Conservation (phyloP, 1,140 invertebrate genomes). For the Drosophila paulistorum region DNA sequence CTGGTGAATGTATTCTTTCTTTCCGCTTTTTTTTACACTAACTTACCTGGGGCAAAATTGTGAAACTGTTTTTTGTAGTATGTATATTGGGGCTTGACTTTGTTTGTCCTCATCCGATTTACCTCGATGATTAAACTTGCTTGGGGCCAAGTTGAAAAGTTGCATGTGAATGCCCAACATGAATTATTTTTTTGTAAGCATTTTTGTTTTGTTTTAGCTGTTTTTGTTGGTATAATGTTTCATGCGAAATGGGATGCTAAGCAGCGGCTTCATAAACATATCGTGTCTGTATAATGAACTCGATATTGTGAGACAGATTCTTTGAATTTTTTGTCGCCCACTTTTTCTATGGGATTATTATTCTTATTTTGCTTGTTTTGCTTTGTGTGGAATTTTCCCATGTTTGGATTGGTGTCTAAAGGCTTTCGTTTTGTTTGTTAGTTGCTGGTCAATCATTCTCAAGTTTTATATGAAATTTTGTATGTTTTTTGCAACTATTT, state of each 20-base stretch:
- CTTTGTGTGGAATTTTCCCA: background rate
- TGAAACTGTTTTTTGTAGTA: background rate
- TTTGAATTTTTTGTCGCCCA: background rate
- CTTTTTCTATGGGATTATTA: too few species aligned
- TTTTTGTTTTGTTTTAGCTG: background rate
- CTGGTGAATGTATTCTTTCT: background rate
- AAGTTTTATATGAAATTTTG: too few species aligned
- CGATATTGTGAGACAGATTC: background rate
- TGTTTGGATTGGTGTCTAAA: background rate
- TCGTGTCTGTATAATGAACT: background rate
- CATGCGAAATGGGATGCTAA: background rate
- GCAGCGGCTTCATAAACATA: background rate
- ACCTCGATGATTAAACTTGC: slow-evolving; percentile 13
- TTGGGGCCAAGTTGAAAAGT: background rate
- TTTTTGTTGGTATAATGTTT: background rate
- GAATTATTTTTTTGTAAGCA: background rate
- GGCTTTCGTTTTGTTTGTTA: background rate
- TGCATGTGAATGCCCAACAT: background rate
- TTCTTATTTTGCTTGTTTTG: background rate
- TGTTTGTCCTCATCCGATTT: slow-evolving; percentile 1
- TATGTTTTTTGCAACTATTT: too few species aligned
- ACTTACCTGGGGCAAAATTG: slow-evolving; percentile 4
- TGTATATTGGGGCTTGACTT: slow-evolving; percentile 8
- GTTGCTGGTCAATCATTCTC: background rate
- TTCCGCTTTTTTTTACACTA: background rate